Percentiles rank a stretch among this genome's conserved stretches.
These are phyloP conservation scores for Terrapene triunguis DNA, from an alignment of 2,113 vertebrate species.

Conservation along the genomic window DNA sequence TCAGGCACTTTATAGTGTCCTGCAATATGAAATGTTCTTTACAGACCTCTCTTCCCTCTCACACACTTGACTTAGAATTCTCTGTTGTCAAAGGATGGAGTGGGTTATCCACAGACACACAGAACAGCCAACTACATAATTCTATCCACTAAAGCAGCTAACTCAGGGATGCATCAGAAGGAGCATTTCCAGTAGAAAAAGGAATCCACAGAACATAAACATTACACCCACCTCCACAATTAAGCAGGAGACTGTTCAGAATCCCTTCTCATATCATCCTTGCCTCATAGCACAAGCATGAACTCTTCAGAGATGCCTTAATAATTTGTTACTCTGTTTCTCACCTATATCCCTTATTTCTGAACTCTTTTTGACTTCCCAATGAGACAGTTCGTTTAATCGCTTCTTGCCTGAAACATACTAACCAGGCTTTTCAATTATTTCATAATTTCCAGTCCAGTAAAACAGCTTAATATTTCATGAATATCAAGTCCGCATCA, in stretches of 20 bases:
- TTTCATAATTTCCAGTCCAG: neutral
- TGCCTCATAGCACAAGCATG: neutral
- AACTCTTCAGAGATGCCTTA: neutral
- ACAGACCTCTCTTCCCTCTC: neutral
- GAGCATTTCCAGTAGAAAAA: neutral
- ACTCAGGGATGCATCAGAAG: neutral
- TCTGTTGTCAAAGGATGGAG: fast-evolving
- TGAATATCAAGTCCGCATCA: neutral
- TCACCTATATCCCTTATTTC: neutral
- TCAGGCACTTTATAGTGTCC: neutral
- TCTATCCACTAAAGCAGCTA: neutral
- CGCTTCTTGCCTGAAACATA: neutral
- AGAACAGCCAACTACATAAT: fast-evolving
- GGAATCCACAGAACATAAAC: neutral
- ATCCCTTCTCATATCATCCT: neutral
- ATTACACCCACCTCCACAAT: neutral
- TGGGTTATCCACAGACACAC: neutral
- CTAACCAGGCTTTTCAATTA: constrained; percentile 6
- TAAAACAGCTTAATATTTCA: constrained; percentile 6
- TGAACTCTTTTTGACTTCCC: neutral
- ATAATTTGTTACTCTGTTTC: neutral
- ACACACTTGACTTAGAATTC: neutral
- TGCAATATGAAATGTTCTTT: neutral
- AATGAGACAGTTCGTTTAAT: neutral
- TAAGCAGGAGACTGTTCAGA: neutral